phyloP scores from a whole-genome alignment of 2,113 vertebrate species.

The Poeciliopsis occidentalis region DNA sequence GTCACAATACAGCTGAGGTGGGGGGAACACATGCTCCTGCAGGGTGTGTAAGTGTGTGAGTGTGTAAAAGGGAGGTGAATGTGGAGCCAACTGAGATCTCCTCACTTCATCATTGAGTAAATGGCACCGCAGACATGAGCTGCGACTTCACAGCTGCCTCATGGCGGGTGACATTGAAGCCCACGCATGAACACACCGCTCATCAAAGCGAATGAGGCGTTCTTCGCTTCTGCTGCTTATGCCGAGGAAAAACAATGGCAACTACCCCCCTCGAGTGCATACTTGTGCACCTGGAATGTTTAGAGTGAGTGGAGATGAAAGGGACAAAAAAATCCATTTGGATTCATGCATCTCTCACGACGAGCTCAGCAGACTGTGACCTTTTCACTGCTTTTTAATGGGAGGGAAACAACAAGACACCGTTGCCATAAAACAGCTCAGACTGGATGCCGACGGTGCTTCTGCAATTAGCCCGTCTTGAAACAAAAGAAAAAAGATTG shows the following conservation, averaged over 20 bases:
- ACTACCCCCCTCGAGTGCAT: constrained; percentile 22
- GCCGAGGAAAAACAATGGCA: constrained; percentile 69
- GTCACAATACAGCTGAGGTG: constrained; percentile 53
- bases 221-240: no score
- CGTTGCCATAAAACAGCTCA: constrained; percentile 57
- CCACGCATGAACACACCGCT: no score
- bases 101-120: constrained; percentile 73
- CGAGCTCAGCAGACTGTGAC: constrained; percentile 76
- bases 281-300: constrained; percentile 72
- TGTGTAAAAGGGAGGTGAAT: constrained; percentile 49
- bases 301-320: constrained; percentile 45
- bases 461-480: constrained; percentile 75
- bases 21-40: constrained; percentile 56
- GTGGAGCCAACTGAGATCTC: constrained; percentile 66
- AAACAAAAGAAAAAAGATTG: constrained; percentile 71
- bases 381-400: constrained; percentile 55
- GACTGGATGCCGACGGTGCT: constrained; percentile 62
- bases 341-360: constrained; percentile 59
- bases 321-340: constrained; percentile 46
- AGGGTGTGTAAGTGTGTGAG: constrained; percentile 20
- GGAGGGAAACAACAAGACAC: constrained; percentile 59
- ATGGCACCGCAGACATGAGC: constrained; percentile 67
- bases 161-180: no score
- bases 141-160: constrained; percentile 67
- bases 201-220: no score